Conservation (phyloP, 2,113 vertebrate genomes). For the Chaetorhynchus papuensis region DNA sequence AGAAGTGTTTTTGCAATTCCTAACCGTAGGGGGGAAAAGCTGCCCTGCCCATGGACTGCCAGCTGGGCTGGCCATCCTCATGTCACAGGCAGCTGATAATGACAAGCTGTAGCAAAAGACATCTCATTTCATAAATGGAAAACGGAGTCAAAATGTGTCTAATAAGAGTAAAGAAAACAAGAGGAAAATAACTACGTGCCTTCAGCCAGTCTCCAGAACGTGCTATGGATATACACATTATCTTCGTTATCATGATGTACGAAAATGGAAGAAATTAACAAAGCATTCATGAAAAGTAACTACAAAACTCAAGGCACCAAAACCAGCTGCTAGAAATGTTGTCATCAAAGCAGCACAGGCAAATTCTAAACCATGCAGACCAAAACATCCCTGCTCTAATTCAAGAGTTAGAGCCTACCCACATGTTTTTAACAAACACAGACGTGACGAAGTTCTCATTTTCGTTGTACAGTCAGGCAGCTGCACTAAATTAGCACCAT, state of each 20-base stretch:
- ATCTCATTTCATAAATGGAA: background rate
- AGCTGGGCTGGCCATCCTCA: background rate
- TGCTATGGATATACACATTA: background rate
- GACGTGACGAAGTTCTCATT: background rate
- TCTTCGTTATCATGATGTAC: background rate
- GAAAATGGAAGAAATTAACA: background rate
- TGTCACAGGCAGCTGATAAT: background rate
- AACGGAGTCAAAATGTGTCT: background rate
- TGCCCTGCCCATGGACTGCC: background rate
- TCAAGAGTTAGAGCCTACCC: background rate
- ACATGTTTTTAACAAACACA: background rate
- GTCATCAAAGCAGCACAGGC: background rate
- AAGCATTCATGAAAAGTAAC: background rate
- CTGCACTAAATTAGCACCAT: background rate
- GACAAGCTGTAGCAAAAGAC: background rate
- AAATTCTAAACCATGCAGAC: background rate
- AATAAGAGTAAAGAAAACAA: background rate
- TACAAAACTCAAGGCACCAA: background rate
- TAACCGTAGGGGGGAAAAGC: background rate
- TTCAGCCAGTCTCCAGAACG: background rate
- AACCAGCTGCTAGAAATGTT: background rate
- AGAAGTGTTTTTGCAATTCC: background rate
- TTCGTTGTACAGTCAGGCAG: background rate
- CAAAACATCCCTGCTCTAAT: background rate
- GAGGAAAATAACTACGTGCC: background rate